A percentile compares a stretch with the other conserved stretches of the same genome.
Conservation (phyloP, 2,113 vertebrate species). For the Tupaia chinensis region DNA sequence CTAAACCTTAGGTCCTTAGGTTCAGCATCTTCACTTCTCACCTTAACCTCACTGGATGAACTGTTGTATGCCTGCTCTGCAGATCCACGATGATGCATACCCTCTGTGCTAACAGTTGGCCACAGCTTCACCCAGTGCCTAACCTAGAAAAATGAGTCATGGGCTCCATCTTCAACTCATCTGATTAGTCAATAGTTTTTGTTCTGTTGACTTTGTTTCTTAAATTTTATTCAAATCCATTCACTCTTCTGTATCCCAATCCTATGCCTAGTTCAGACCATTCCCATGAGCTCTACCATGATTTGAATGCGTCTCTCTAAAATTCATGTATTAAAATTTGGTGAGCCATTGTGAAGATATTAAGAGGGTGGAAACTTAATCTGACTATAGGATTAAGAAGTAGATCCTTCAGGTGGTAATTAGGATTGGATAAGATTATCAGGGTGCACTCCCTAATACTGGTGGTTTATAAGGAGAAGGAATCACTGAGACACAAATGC, state of each 20-base stretch:
- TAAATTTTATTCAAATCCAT: neutral
- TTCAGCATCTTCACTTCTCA: rapidly evolving
- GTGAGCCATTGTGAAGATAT: too few relatives aligned
- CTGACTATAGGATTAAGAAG: too few relatives aligned
- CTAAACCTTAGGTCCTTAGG: neutral
- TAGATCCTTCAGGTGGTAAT: too few relatives aligned
- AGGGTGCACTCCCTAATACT: too few relatives aligned
- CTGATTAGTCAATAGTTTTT: neutral
- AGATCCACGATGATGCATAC: rapidly evolving
- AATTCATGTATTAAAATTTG: too few relatives aligned
- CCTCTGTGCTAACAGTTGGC: rapidly evolving
- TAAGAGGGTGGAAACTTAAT: too few relatives aligned
- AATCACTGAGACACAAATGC: too few relatives aligned
- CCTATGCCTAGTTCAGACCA: neutral
- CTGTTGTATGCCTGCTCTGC: rapidly evolving
- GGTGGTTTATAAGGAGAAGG: too few relatives aligned
- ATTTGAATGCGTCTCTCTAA: too few relatives aligned
- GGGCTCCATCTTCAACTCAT: neutral
- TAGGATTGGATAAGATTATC: too few relatives aligned
- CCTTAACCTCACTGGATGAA: rapidly evolving
- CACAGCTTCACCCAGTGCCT: neutral
- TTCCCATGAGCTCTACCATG: neutral
- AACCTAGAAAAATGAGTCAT: neutral
- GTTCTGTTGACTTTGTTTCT: neutral
- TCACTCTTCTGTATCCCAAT: neutral